Base-by-base conservation (phyloP, 2,888 invertebrate species). In the Dolichopus griseipennis region DNA sequence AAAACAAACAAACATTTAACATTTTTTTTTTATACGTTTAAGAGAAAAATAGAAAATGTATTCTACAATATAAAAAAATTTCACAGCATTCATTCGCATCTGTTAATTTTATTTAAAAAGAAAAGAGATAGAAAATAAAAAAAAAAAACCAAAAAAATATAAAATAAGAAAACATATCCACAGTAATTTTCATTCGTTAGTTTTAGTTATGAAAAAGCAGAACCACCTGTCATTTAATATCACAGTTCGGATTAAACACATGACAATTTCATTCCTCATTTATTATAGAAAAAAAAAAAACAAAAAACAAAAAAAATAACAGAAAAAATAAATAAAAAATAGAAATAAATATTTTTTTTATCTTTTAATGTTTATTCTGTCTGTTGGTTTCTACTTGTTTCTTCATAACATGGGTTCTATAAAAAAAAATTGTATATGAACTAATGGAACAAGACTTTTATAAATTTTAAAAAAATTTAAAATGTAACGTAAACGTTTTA, bases 201-300 rank as follows among this genome's bases (percentile, higher is more conserved):
- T 7, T 9, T 34, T 9, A 34, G 18, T 52, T 52, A 52, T 22
- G 62, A 62, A 62, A 22, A 62, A 21, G 12, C 72, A 72, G 71
- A 69, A 69, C 69, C 79, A 79, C 79, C 79, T 79, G 79, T 76
- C 79, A 74, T 76, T 76, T 76, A 75, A 79, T 79, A 77, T 79
- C 79, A 79, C 73, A 76, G 70, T 69, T 52, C 52, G n/a, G 52
- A 52, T 52, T 52, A 52, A 52, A 52, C 52, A 52, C 52, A 52
- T 52, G 52, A 52, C 52, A 52, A 52, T 52, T 52, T 52, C 52
- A 52, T 52, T 52, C 18, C 52, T 52, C 52, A 52, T 52, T 52
- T 52, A 52, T 52, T 12, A 52, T 52, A 52, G n/a, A 52, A 52
- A 12, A 52, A 52, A 12, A 27, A 52, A 52, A 6, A 52, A 52